Conservation (phyloP, 2,797 vertebrate genomes). For the Florisuga fusca region DNA sequence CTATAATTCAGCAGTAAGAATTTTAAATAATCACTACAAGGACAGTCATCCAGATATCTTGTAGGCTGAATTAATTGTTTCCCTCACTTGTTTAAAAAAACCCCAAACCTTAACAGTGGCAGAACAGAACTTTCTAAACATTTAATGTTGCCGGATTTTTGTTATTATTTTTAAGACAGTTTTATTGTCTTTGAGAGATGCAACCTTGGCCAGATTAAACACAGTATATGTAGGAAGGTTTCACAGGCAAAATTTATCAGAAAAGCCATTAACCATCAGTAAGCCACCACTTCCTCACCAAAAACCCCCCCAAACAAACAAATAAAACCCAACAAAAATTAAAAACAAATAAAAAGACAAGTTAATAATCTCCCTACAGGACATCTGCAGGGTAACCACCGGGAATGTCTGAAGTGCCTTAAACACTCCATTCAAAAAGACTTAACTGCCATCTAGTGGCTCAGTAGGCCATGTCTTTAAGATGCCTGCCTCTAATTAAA, state of each 20-base stretch:
- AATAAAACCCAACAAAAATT: no score
- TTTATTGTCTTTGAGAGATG: neutral
- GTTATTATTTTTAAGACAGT: neutral
- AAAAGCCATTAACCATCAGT: no score
- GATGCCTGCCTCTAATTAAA: neutral
- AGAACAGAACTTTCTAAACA: neutral
- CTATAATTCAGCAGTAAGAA: neutral
- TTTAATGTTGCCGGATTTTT: fast-evolving
- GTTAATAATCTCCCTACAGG: neutral
- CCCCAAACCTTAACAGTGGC: neutral
- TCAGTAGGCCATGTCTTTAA: neutral
- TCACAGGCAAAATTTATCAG: neutral
- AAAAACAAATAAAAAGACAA: no score
- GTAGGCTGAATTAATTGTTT: neutral
- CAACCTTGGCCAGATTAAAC: neutral
- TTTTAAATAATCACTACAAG: neutral
- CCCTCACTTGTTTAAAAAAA: neutral
- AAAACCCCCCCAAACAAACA: no score
- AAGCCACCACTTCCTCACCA: neutral
- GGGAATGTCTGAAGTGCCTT: fast-evolving
- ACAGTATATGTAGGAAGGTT: fast-evolving
- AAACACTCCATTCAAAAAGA: neutral
- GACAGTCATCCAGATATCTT: neutral
- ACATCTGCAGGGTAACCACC: no score
- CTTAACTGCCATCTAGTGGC: constrained; percentile 76